A percentile compares a stretch with the other conserved stretches of the same genome.
Conservation (phyloP, 2,797 vertebrate genomes). For the Acrocephalus scirpaceus region DNA sequence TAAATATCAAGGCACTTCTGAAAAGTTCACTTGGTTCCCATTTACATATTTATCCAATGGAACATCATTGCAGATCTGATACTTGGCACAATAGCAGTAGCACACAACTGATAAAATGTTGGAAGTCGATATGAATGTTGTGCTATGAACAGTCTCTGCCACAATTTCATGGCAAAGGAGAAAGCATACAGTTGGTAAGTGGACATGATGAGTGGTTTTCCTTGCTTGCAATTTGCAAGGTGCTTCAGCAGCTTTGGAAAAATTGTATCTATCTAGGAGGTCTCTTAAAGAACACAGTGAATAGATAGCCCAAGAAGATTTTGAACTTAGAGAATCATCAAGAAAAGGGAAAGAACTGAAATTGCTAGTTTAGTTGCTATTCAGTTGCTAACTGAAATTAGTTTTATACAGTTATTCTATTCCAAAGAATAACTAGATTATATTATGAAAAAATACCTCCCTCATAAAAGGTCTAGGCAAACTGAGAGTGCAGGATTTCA, state of each 20-base stretch:
- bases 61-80: not conserved
- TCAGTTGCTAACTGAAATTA: no score
- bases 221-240: not conserved
- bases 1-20: not conserved
- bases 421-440: not conserved
- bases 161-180: not conserved
- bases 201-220: not conserved
- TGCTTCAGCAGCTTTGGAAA: not conserved
- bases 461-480: not conserved
- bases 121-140: not conserved
- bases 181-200: not conserved
- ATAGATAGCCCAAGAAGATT: not conserved
- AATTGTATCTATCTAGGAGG: not conserved
- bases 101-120: not conserved
- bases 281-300: not conserved
- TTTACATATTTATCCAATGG: not conserved
- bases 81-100: not conserved
- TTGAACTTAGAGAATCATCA: not conserved
- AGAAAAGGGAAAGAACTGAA: not conserved
- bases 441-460: not conserved
- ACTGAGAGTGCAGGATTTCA: not conserved
- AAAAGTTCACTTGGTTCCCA: not conserved
- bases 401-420: not conserved
- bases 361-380: no score
- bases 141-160: not conserved